Conservation (phyloP, 2,888 invertebrate genomes). For the Schizotus pectinicornis region DNA sequence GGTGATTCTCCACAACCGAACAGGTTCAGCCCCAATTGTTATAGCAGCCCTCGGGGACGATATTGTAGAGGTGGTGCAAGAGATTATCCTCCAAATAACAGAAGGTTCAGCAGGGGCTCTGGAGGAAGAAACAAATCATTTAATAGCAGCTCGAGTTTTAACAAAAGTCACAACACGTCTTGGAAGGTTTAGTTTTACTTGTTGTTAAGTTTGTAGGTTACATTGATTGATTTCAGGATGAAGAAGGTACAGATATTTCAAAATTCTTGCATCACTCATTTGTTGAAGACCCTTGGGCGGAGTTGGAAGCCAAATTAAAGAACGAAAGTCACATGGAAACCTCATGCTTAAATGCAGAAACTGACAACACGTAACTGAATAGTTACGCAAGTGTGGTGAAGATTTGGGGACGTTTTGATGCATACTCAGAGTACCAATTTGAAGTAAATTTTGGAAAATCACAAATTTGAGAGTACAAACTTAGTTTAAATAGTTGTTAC, state of each 20-base stretch:
- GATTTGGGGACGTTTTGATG: too few relatives aligned
- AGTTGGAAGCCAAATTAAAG: constrained; percentile 32
- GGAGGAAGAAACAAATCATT: constrained; percentile 7
- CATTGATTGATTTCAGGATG: constrained; percentile 4
- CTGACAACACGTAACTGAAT: too few relatives aligned
- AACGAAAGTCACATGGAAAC: constrained; percentile 1
- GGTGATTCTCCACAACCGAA: constrained; percentile 32
- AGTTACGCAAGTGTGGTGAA: too few relatives aligned
- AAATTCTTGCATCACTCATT: constrained; percentile 42
- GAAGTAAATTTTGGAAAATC: too few relatives aligned
- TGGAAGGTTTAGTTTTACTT: too few relatives aligned
- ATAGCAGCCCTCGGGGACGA: constrained; percentile 38
- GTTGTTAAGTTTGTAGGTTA: background rate
- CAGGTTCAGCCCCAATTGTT: constrained; percentile 34
- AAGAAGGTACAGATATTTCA: constrained; percentile 8
- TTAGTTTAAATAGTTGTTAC: too few relatives aligned
- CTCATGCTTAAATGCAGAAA: too few relatives aligned
- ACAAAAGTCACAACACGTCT: background rate
- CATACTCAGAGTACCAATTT: too few relatives aligned
- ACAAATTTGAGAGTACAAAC: too few relatives aligned
- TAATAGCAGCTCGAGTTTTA: constrained; percentile 16
- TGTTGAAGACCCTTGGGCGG: constrained; percentile 46
- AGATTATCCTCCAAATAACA: constrained; percentile 15
- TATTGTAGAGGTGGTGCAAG: constrained; percentile 10
- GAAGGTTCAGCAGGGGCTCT: constrained; percentile 11